These are phyloP conservation scores for Eilema sororculum DNA, from an alignment of 2,888 invertebrate species.

Conservation along the genomic window DNA sequence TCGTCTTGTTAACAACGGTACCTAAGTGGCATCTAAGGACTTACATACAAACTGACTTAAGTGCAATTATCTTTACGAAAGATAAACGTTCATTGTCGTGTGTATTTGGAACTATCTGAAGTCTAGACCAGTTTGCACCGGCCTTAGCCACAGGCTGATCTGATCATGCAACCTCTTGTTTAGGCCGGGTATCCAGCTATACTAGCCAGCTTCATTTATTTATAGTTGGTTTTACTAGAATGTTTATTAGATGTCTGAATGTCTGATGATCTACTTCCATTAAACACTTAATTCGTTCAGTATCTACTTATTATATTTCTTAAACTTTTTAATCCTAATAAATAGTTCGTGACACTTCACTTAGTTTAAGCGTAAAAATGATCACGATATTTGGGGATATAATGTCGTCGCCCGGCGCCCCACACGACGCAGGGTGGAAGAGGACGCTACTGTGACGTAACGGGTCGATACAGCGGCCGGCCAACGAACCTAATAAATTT, in stretches of 20 bases:
- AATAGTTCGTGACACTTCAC: not conserved
- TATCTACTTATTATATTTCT: not conserved
- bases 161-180: not conserved
- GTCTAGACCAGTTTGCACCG: not conserved
- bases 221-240: not conserved
- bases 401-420: slow-evolving; percentile 29
- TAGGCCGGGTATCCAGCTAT: too few species aligned
- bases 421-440: slow-evolving; percentile 31
- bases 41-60: not conserved
- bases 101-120: not conserved
- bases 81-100: not conserved
- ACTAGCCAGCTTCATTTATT: too few species aligned
- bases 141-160: not conserved
- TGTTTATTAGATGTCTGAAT: too few species aligned
- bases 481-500: slow-evolving; percentile 65
- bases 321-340: not conserved
- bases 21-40: not conserved
- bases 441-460: slow-evolving; percentile 59
- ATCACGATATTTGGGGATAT: slow-evolving; percentile 14
- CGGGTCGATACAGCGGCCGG: slow-evolving; percentile 70
- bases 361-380: slow-evolving; percentile 55
- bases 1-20: not conserved
- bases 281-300: too few species aligned
- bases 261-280: too few species aligned
- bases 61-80: not conserved